These are phyloP conservation scores for Melipona beecheii DNA, from an alignment of 2,888 invertebrate species.

Conservation along the genomic window DNA sequence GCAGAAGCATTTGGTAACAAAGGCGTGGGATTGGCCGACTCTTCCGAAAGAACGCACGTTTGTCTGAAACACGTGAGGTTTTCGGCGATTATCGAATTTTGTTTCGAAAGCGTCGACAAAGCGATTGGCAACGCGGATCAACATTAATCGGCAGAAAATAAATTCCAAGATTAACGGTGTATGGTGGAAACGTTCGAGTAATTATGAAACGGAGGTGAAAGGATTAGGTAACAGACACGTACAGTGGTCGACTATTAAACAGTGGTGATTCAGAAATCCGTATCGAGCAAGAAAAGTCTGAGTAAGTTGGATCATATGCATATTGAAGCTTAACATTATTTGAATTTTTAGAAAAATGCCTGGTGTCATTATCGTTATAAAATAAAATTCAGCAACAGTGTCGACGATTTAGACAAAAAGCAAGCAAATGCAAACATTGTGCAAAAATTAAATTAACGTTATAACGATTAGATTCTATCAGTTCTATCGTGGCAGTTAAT, in stretches of 20 bases:
- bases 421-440: no score
- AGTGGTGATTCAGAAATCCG: slow-evolving; percentile 12
- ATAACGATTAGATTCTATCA: no score
- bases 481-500: no score
- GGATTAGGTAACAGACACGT: neutral
- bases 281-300: neutral
- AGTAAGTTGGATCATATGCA: neutral
- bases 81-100: neutral
- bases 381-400: no score
- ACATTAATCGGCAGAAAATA: no score
- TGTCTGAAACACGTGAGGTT: slow-evolving; percentile 64
- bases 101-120: neutral
- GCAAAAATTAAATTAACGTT: no score
- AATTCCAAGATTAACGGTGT: neutral
- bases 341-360: no score
- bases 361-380: no score
- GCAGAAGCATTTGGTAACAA: slow-evolving; percentile 81
- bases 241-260: neutral
- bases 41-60: slow-evolving; percentile 70
- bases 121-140: neutral
- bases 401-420: no score
- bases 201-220: slow-evolving; percentile 23
- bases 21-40: slow-evolving; percentile 70
- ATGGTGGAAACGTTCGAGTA: neutral
- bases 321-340: neutral